Evolutionary conservation across 1,140 invertebrate species (phyloP).

Genomic region (Drosophila funebris): DNA sequence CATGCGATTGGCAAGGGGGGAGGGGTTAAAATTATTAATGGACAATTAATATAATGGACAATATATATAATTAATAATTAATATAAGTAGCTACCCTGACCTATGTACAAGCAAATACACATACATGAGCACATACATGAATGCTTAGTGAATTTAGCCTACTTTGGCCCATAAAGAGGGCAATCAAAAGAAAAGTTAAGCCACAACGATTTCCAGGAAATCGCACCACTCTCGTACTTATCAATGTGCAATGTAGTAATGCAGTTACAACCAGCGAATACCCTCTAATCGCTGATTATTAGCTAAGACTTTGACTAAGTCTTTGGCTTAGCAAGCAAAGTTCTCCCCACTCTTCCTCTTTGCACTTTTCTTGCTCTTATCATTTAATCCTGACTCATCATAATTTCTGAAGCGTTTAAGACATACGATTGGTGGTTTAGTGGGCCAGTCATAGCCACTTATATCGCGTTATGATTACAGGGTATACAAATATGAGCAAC

Average conservation of each 20-base stretch:
- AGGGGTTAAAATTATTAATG: too few relatives aligned
- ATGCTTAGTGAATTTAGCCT: neutral
- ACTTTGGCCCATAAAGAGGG: neutral
- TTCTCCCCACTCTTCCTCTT: too few relatives aligned
- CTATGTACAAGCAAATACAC: neutral
- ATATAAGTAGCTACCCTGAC: slow-evolving; percentile 9
- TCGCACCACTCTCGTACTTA: neutral
- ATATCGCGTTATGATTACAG: neutral
- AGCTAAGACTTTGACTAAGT: neutral
- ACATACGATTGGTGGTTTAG: neutral
- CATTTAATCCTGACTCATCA: too few relatives aligned
- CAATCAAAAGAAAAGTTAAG: slow-evolving; percentile 7
- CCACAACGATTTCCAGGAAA: slow-evolving; percentile 4
- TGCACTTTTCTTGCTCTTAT: too few relatives aligned
- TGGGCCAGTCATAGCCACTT: neutral
- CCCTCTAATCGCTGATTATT: neutral
- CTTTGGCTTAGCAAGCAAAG: too few relatives aligned
- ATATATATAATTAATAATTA: too few relatives aligned
- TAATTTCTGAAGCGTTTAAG: neutral
- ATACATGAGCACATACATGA: neutral
- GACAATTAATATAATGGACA: too few relatives aligned
- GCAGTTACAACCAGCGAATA: neutral
- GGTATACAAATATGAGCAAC: neutral
- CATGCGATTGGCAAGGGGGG: too few relatives aligned
- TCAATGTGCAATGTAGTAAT: slow-evolving; percentile 5